phyloP scores from a whole-genome alignment of 2,113 vertebrate species.

The Sporophila hypoxantha region DNA sequence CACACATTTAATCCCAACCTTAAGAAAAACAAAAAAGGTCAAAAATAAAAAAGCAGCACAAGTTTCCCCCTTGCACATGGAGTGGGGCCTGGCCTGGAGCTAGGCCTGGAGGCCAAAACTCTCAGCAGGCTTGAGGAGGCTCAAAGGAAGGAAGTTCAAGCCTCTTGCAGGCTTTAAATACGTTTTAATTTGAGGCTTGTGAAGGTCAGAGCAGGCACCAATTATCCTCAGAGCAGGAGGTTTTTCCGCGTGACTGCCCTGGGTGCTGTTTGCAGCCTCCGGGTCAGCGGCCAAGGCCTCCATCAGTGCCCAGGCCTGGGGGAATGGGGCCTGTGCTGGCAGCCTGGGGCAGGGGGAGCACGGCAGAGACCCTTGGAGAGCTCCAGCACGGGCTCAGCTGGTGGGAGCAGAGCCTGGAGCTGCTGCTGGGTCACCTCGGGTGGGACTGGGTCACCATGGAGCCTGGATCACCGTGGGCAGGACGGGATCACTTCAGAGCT shows the following conservation, averaged over 20 bases:
- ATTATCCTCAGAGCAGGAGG: background rate
- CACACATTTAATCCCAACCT: background rate
- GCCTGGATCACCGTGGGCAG: rapidly evolving
- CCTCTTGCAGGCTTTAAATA: background rate
- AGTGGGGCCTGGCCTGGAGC: rapidly evolving
- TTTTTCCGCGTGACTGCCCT: background rate
- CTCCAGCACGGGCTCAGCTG: rapidly evolving
- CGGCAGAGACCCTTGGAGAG: background rate
- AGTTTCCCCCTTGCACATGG: rapidly evolving
- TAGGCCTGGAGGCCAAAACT: background rate
- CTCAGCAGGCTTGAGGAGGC: background rate
- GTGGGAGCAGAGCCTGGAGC: background rate
- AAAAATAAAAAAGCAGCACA: background rate
- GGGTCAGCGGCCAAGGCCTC: background rate
- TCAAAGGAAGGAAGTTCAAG: background rate
- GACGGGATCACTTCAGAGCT: background rate
- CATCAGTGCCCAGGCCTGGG: background rate
- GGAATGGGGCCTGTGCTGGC: background rate
- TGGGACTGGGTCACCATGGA: too few species aligned
- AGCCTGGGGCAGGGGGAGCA: background rate
- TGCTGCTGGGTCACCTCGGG: background rate
- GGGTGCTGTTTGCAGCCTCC: background rate
- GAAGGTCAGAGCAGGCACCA: background rate
- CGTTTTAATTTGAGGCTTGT: background rate
- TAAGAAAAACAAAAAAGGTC: background rate